A percentile compares a stretch with the other conserved stretches of the same genome.
These are phyloP conservation scores for Sinotaia quadrata DNA, from an alignment of 2,888 invertebrate species.

Conservation along the genomic window DNA sequence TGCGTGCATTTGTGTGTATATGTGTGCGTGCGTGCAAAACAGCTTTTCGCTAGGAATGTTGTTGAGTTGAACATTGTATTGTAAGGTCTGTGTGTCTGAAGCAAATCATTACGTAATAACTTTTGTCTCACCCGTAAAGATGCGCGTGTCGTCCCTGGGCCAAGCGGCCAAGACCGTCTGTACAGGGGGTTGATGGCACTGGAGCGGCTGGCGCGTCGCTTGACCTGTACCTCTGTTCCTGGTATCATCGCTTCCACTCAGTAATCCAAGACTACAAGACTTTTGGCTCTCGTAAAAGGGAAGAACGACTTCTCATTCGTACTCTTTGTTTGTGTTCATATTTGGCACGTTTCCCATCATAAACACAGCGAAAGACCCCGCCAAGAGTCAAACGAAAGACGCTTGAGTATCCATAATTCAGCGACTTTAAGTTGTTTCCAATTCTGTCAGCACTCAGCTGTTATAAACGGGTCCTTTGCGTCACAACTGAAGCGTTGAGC, in stretches of 20 bases:
- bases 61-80: not conserved
- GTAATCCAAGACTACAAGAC: too few relatives aligned
- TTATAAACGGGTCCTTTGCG: too few relatives aligned
- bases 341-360: too few relatives aligned
- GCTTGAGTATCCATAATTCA: too few relatives aligned
- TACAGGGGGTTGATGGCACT: conserved; percentile 41
- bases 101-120: too few relatives aligned
- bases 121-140: conserved; percentile 47
- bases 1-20: not conserved
- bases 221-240: conserved; percentile 41
- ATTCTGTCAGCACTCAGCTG: too few relatives aligned
- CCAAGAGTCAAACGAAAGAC: too few relatives aligned
- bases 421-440: too few relatives aligned
- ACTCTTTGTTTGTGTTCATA: not conserved
- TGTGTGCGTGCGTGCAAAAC: not conserved
- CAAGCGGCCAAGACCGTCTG: conserved; percentile 57
- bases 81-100: too few relatives aligned
- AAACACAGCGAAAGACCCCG: too few relatives aligned
- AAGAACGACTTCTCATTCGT: conserved; percentile 2
- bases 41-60: not conserved
- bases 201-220: conserved; percentile 40
- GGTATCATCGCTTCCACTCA: conserved; percentile 23
- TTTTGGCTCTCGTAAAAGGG: too few relatives aligned
- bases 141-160: conserved; percentile 39
- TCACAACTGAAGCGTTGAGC: too few relatives aligned